Evolutionary conservation across 2,113 vertebrate species (phyloP), one percentile per base, ranked within the genome.

Genomic region (Anolis carolinensis): DNA sequence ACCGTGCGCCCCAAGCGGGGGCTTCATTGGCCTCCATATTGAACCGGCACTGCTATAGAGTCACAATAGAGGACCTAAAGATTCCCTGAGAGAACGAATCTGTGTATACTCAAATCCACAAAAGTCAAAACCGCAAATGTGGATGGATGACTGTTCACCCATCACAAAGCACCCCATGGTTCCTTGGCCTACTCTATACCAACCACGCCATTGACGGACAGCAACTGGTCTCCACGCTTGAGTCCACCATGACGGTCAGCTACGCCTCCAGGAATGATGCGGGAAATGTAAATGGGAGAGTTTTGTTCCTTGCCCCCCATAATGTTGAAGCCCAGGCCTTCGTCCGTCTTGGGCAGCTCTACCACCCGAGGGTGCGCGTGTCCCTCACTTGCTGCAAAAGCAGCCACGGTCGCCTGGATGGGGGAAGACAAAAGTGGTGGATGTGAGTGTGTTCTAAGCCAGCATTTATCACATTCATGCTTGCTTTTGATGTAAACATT

Each of bases 291-390:
- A 91, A 98, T 98, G 78, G 98, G 98, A 0, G 98, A 98, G 93
- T 98, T 98, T 94, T 98, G 98, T 89, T 98, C 98, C 91, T 98
- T 98, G 34, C 98, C 98, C 1, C 98, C 98, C 98, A 98, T 98
- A 84, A 98, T 98, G 95, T 98, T 98, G 90, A 98, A 98, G 70
- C 98, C 98, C 77, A 98, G 95, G 2, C 98, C 98, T 86, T 98
- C 98, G 0, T 98, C 98, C 0, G 98, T 98, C 94, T 98, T 98
- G 32, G 98, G 98, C 67, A 98, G 96, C 88, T 98, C 98, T 70
- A 98, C 98, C 2, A 98, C 98, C 55, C 98, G 93, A 5, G 98
- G 98, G 85, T 98, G 98, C 6, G 98, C 98, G 0, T 98, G 98
- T 1, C 98, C 98, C 89, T 98, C 98, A 0, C 98, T 98, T 70